Percentiles rank a stretch among this genome's conserved stretches.
Evolutionary conservation across 2,888 invertebrate genomes (phyloP).

Genomic region (Pimpla rufipes): DNA sequence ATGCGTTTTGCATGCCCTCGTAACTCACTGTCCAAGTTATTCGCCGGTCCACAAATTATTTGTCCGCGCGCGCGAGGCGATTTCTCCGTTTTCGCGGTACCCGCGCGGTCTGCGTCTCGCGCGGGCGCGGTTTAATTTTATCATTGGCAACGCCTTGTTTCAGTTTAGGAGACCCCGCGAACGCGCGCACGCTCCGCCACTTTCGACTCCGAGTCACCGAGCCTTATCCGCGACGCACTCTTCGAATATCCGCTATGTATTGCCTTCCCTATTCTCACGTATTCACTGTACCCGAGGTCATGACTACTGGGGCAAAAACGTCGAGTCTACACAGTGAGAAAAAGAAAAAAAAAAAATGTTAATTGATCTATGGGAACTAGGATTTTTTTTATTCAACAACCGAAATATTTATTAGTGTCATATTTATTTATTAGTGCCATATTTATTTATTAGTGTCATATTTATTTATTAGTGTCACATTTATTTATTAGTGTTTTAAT

Average conservation of each 20-base stretch:
- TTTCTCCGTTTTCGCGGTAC: conserved; percentile 37
- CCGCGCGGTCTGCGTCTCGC: neutral
- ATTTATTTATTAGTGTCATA: too few relatives aligned
- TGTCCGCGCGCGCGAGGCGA: conserved; percentile 54
- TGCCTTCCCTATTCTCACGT: neutral
- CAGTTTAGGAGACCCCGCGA: conserved; percentile 34
- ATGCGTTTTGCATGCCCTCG: conserved; percentile 60
- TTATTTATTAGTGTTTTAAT: too few relatives aligned
- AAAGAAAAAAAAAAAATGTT: too few relatives aligned
- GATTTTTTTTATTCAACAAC: too few relatives aligned
- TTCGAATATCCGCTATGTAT: neutral
- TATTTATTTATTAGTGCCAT: too few relatives aligned
- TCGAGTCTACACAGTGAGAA: neutral
- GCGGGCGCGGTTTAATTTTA: conserved; percentile 62
- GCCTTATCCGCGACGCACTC: neutral
- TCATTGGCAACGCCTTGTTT: conserved; percentile 65
- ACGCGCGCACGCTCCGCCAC: neutral
- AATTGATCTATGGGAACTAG: too few relatives aligned
- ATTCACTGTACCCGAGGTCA: neutral
- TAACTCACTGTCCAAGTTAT: conserved; percentile 67
- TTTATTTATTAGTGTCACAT: too few relatives aligned
- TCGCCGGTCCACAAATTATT: conserved; percentile 68
- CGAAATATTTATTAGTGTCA: too few relatives aligned
- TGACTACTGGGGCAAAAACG: neutral
- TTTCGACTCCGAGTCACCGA: neutral